Evolutionary conservation across 2,888 invertebrate species (phyloP).

Genomic region (Latrodectus elegans): DNA sequence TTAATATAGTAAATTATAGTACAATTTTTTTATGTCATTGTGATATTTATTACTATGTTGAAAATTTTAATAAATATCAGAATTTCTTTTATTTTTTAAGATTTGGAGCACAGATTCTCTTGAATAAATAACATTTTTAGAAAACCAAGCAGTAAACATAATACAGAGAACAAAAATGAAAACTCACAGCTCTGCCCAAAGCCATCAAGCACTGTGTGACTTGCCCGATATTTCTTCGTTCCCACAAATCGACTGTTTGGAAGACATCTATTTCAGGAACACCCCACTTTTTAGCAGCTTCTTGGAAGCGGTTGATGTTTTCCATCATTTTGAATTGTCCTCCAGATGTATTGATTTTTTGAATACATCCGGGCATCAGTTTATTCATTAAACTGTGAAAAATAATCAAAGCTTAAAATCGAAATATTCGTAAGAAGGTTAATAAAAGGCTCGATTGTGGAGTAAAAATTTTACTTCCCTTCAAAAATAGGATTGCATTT

Average conservation of each 20-base stretch:
- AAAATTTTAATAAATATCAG: no score
- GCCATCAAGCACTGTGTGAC: constrained; percentile 95
- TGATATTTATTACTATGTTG: no score
- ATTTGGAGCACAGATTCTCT: no score
- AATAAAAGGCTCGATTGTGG: no score
- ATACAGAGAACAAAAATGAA: background rate
- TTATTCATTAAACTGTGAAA: constrained; percentile 86
- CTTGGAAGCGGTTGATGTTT: constrained; percentile 97
- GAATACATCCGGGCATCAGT: constrained; percentile 92
- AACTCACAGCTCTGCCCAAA: constrained; percentile 88
- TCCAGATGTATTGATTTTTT: constrained; percentile 95
- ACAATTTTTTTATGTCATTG: no score
- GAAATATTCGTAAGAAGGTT: no score
- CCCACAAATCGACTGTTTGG: constrained; percentile 99
- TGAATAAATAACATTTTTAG: no score
- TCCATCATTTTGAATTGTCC: constrained; percentile 99
- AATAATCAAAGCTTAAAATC: background rate
- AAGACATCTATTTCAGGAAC: constrained; percentile 98
- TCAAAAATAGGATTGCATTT: no score
- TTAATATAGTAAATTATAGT: no score
- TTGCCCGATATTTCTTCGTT: constrained; percentile 96
- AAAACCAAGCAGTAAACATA: background rate
- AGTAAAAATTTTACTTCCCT: no score
- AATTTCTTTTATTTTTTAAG: no score
- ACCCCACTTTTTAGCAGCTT: constrained; percentile 95